Evolutionary conservation across 92 coral and sea anemone genomes (phyloP).

Genomic region (Zoanthus sociatus): DNA sequence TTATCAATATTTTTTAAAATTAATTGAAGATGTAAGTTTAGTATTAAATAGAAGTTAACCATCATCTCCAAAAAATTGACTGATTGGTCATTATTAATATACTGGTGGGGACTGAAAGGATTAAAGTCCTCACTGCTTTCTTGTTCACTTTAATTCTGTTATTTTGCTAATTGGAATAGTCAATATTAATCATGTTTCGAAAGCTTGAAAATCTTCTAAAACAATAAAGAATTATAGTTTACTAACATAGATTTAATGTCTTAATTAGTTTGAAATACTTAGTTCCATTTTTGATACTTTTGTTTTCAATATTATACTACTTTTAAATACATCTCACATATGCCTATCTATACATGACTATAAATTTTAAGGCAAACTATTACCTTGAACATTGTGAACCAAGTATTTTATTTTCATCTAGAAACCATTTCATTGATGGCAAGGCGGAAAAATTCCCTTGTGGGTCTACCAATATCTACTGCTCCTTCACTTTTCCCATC

Average conservation of each 20-base stretch:
- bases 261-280: neutral
- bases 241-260: neutral
- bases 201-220: conserved; percentile 9
- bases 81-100: neutral
- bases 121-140: conserved; percentile 10
- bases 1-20: conserved; percentile 5
- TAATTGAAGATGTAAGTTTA: neutral
- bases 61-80: conserved; percentile 2
- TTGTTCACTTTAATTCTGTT: neutral
- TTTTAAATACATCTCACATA: neutral
- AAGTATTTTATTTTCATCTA: conserved; percentile 24
- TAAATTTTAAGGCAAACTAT: conserved; percentile 10
- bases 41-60: neutral
- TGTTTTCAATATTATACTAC: neutral
- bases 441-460: conserved; percentile 38
- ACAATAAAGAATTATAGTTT: conserved; percentile 6
- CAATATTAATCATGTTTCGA: neutral
- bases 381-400: conserved; percentile 30
- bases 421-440: conserved; percentile 25
- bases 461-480: conserved; percentile 34
- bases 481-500: conserved; percentile 50
- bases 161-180: neutral
- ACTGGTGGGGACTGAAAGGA: conserved; percentile 8
- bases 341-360: neutral
- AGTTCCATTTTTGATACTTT: neutral